Evolutionary conservation across 2,888 invertebrate species (phyloP).

Genomic region (Bembecia ichneumoniformis): DNA sequence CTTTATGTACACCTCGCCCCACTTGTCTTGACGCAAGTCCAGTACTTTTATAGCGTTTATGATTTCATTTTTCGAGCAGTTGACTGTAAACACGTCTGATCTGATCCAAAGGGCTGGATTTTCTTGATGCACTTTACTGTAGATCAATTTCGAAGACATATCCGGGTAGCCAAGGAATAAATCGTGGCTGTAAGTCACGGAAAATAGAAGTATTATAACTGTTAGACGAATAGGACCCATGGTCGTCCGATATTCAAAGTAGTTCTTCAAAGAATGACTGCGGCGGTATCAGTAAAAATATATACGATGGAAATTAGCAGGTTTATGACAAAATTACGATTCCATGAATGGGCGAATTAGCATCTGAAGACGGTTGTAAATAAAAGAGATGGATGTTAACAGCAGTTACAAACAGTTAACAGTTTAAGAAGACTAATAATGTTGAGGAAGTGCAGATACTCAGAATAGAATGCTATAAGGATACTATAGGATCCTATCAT

Average conservation of each 20-base stretch:
- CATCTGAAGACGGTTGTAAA: background rate
- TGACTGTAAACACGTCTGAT: constrained; percentile 10
- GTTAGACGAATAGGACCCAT: background rate
- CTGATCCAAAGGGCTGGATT: constrained; percentile 36
- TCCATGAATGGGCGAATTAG: constrained; percentile 11
- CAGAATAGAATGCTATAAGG: too few relatives aligned
- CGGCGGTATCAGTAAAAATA: background rate
- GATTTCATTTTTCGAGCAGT: constrained; percentile 29
- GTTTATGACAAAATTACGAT: constrained; percentile 4
- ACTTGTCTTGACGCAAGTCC: constrained; percentile 43
- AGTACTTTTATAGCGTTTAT: constrained; percentile 46
- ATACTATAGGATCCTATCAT: too few relatives aligned
- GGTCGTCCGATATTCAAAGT: too few relatives aligned
- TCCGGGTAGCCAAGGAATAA: constrained; percentile 36
- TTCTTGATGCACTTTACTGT: constrained; percentile 47
- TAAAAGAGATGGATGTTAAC: too few relatives aligned
- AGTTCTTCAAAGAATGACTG: too few relatives aligned
- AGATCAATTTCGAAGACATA: constrained; percentile 39
- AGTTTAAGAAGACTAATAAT: too few relatives aligned
- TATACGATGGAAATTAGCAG: background rate
- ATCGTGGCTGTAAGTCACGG: constrained; percentile 4
- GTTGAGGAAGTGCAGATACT: too few relatives aligned
- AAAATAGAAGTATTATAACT: background rate
- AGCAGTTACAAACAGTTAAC: too few relatives aligned
- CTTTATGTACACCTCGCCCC: constrained; percentile 41